phyloP scores from a whole-genome alignment of 2,113 vertebrate species.

The Tupaia tana region DNA sequence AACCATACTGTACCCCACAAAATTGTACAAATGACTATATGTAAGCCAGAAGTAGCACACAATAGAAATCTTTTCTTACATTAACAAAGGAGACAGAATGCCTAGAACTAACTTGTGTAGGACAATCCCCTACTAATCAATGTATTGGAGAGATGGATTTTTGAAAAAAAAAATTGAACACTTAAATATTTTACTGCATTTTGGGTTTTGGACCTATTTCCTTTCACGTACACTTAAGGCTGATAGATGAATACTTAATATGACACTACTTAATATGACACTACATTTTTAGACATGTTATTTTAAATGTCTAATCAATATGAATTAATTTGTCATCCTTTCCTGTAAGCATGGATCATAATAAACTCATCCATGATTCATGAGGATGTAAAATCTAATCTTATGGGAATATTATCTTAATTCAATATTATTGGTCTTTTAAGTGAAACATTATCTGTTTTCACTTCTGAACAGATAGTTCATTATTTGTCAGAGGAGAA shows the following conservation, averaged over 20 bases:
- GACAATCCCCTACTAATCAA: constrained; percentile 15
- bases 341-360: constrained; percentile 82
- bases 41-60: too few species aligned
- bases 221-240: constrained; percentile 73
- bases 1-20: too few species aligned
- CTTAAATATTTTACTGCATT: constrained; percentile 61
- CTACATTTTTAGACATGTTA: constrained; percentile 81
- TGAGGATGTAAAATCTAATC: constrained; percentile 81
- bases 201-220: constrained; percentile 65
- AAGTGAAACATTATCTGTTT: constrained; percentile 82
- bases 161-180: background rate
- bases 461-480: constrained; percentile 77
- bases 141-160: background rate
- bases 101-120: background rate
- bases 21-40: too few species aligned
- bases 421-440: constrained; percentile 81
- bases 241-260: constrained; percentile 76
- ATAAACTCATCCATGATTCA: constrained; percentile 86
- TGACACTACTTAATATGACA: constrained; percentile 46
- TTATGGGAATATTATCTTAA: constrained; percentile 84
- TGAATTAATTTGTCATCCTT: constrained; percentile 86
- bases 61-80: background rate
- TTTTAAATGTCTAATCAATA: constrained; percentile 87
- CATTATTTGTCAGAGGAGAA: constrained; percentile 74
- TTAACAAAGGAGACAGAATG: constrained; percentile 19